A percentile compares a stretch with the other conserved stretches of the same genome.
Evolutionary conservation across 2,113 vertebrate species (phyloP).

Genomic region (cattle (Bos taurus)): DNA sequence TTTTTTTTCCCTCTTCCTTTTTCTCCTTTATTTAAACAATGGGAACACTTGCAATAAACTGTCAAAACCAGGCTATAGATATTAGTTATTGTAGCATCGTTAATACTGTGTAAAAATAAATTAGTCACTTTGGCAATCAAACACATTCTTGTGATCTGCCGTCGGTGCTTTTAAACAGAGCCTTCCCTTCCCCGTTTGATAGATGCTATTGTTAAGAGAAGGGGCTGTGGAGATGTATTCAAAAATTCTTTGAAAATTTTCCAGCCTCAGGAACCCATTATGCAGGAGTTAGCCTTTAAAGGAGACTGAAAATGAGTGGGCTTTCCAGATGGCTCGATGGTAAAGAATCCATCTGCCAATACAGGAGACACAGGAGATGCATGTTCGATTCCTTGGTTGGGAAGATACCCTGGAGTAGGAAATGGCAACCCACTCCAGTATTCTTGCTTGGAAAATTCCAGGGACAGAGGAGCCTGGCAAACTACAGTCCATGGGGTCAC

Average conservation of each 20-base stretch:
- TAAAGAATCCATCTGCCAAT: neutral
- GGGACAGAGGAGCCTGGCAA: neutral
- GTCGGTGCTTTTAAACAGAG: constrained; percentile 68
- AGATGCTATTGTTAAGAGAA: constrained; percentile 66
- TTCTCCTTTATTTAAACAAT: constrained; percentile 60
- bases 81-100: constrained; percentile 68
- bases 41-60: constrained; percentile 46
- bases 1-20: neutral
- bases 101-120: constrained; percentile 70
- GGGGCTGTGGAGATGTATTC: constrained; percentile 55
- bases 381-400: neutral
- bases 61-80: constrained; percentile 61
- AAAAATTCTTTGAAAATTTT: constrained; percentile 63
- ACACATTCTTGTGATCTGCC: constrained; percentile 52
- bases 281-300: constrained; percentile 64
- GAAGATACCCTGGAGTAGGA: neutral
- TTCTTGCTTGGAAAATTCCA: neutral
- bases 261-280: constrained; percentile 52
- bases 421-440: neutral
- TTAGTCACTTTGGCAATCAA: constrained; percentile 66
- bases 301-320: constrained; percentile 37
- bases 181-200: constrained; percentile 45
- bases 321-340: neutral
- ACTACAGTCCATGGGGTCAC: neutral
- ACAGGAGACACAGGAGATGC: neutral